Percentiles rank a stretch among this genome's conserved stretches.
phyloP scores from a whole-genome alignment of 2,113 vertebrate species.

The Hepsetus odoe region DNA sequence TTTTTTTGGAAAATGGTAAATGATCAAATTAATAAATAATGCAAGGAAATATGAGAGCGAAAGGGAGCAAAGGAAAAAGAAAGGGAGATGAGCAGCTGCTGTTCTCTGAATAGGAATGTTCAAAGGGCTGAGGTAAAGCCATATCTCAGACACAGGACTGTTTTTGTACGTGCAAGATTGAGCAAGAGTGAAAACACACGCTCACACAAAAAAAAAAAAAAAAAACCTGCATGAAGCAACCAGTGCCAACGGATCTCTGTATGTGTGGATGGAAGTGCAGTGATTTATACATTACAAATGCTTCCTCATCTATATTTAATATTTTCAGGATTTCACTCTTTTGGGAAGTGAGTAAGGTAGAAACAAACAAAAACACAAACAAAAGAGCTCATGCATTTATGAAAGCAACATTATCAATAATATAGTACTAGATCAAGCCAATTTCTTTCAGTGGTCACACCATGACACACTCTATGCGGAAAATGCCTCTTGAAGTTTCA shows the following conservation, averaged over 20 bases:
- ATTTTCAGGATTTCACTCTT: constrained; percentile 21
- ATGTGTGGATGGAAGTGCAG: neutral
- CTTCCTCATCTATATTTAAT: constrained; percentile 44
- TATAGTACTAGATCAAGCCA: constrained; percentile 17
- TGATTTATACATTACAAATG: constrained; percentile 38
- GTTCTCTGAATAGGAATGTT: constrained; percentile 29
- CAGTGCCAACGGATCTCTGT: neutral
- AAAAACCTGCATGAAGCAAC: neutral
- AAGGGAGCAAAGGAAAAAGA: neutral
- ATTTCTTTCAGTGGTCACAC: neutral
- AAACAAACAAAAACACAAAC: constrained; percentile 35
- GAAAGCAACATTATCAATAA: constrained; percentile 31
- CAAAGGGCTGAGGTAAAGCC: constrained; percentile 44
- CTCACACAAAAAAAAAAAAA: neutral
- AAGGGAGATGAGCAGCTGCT: constrained; percentile 19
- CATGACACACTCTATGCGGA: neutral
- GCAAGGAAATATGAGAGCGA: neutral
- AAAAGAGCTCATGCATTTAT: constrained; percentile 25
- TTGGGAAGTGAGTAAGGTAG: constrained; percentile 20
- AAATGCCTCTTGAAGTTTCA: neutral
- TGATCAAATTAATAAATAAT: neutral
- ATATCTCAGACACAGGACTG: constrained; percentile 3
- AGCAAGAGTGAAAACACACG: neutral
- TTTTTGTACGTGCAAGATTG: constrained; percentile 14
- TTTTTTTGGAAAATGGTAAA: neutral